A percentile compares a stretch with the other conserved stretches of the same genome.
These are phyloP conservation scores for Schizopygopsis malacanthus DNA, from an alignment of 2,797 vertebrate genomes.

Conservation along the genomic window DNA sequence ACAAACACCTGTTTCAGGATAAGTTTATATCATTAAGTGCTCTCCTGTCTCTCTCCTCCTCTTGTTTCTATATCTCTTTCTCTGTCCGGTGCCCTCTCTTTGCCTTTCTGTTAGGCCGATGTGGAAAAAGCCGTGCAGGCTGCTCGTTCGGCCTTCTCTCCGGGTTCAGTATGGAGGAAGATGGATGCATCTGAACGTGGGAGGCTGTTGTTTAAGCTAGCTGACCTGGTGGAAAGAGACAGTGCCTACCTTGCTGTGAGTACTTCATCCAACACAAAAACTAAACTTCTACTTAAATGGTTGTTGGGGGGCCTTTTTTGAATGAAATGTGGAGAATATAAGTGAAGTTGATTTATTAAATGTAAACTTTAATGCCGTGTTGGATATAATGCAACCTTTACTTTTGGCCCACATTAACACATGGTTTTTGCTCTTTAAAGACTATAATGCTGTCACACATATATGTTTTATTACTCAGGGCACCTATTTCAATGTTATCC, in stretches of 20 bases:
- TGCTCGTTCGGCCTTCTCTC: conserved; percentile 90
- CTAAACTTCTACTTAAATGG: not conserved
- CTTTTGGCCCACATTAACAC: not conserved
- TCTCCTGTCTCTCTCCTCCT: conserved; percentile 2
- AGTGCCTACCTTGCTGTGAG: conserved; percentile 88
- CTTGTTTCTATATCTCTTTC: not conserved
- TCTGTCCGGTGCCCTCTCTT: not conserved
- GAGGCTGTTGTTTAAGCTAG: conserved; percentile 90
- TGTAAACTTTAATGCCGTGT: not conserved
- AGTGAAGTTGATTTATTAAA: not conserved
- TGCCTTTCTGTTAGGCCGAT: conserved; percentile 81
- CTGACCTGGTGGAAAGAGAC: conserved; percentile 95
- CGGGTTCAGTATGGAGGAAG: conserved; percentile 93
- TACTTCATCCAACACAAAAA: conserved; percentile 41
- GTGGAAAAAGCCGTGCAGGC: conserved; percentile 95
- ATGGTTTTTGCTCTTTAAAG: not conserved
- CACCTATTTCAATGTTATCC: not conserved
- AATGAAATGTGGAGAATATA: not conserved
- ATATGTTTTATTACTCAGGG: not conserved
- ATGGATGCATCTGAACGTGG: conserved; percentile 97
- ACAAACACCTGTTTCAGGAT: conserved; percentile 54
- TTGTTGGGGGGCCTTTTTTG: not conserved
- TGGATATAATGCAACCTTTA: not conserved
- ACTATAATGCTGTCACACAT: not conserved
- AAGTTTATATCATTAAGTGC: conserved; percentile 26